Evolutionary conservation across 2,113 vertebrate species (phyloP).

Genomic region (Hystrix brachyura): DNA sequence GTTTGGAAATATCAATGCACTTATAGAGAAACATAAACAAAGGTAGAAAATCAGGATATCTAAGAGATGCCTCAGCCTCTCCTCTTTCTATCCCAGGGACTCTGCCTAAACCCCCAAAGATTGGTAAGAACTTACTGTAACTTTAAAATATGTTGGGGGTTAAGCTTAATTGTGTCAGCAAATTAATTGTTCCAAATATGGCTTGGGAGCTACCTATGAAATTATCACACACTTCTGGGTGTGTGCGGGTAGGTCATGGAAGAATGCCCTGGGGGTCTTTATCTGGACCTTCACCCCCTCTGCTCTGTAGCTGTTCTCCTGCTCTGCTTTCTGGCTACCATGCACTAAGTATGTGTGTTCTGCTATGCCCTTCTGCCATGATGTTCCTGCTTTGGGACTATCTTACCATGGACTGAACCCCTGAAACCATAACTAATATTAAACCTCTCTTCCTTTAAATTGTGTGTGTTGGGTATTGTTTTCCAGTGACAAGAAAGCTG

Average conservation of each 20-base stretch:
- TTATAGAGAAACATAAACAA: constrained; percentile 11
- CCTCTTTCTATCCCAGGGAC: background rate
- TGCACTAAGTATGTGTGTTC: background rate
- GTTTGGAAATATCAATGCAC: constrained; percentile 1
- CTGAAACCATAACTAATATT: background rate
- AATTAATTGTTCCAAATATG: too few relatives aligned
- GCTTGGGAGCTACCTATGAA: background rate
- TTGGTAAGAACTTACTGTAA: background rate
- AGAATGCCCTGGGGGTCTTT: background rate
- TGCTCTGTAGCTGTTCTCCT: background rate
- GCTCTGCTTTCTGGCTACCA: background rate
- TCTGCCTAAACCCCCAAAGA: constrained; percentile 28
- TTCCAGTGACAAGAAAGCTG: background rate
- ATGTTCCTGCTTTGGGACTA: background rate
- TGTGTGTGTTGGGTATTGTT: background rate
- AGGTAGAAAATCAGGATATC: background rate
- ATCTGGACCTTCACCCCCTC: background rate
- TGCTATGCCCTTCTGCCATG: background rate
- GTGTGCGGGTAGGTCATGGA: too few relatives aligned
- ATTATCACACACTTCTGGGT: background rate
- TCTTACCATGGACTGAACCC: background rate
- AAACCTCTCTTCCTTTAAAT: background rate
- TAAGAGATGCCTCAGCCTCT: background rate
- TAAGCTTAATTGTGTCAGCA: background rate
- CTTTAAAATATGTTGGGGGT: background rate